Base-by-base conservation (phyloP, 2,888 invertebrate species). In the Agonopterix alstromeriana region DNA sequence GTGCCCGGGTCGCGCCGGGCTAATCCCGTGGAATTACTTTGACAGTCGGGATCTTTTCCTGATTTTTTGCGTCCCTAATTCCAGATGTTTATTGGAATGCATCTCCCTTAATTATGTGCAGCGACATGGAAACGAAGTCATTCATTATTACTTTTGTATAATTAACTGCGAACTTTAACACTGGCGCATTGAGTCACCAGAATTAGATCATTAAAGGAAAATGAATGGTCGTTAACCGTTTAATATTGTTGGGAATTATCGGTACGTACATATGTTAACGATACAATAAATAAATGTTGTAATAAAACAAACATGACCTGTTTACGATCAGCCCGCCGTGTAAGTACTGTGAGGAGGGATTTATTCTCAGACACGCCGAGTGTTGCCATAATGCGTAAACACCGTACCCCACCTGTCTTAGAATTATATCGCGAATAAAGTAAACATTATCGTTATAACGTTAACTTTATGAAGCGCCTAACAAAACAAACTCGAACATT, bases 11-110 rank as follows among this genome's bases (percentile, higher is more conserved):
- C 61, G 54, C 46, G 54, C 60, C 53, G 53, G 56, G 65, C 72
- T 81, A 79, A 85, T 80, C 80, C 80, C 70, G 59, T 63, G 67
- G 83, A 77, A 81, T 86, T 83, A 85, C 73, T 79, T 80, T 80
- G 86, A 84, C 87, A 85, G 79, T 58, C 70, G 79, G 80, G 72
- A 82, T 78, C 81, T 79, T 73, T 78, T 76, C 79, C 82, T 56
- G 66, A 77, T 73, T 86, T 86, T 86, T 87, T 84, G 79, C 68
- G 60, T 53, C 58, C 57, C 56, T 65, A 73, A 67, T 67, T 66
- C 77, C 86, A 87, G 77, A 85, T 87, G 86, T 81, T 76, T 78
- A 80, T 80, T 74, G 67, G 53, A 60, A 63, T 70, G 61, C 66
- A 60, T 62, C 59, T 56, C 61, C 62, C 73, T 73, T 86, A 87